phyloP scores from a whole-genome alignment of 2,797 vertebrate species.

The Pangasius sanitwongsei region DNA sequence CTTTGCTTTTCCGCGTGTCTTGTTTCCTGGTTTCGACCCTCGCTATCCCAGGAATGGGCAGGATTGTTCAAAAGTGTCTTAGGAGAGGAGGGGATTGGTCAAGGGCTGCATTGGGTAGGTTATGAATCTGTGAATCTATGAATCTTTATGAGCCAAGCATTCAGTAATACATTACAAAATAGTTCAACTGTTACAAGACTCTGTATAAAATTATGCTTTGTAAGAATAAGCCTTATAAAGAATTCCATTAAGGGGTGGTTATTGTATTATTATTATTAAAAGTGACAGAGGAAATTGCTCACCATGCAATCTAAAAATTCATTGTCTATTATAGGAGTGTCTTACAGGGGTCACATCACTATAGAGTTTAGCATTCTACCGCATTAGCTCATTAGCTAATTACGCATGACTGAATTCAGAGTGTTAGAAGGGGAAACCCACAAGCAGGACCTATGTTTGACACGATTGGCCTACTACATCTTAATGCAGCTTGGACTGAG shows the following conservation, averaged over 20 bases:
- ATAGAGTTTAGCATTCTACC: not conserved
- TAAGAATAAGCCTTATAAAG: not conserved
- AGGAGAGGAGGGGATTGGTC: not conserved
- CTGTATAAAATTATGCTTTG: not conserved
- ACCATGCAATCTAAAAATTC: not conserved
- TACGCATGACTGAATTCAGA: not conserved
- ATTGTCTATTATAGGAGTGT: not conserved
- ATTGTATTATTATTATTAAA: not conserved
- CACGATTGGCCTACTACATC: no score
- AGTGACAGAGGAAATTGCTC: not conserved
- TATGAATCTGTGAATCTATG: conserved; percentile 3
- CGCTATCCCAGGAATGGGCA: not conserved
- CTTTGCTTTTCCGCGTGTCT: not conserved
- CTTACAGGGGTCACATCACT: not conserved
- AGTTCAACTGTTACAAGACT: not conserved
- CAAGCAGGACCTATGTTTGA: not conserved
- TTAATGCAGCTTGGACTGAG: no score
- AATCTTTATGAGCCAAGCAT: conserved; percentile 1
- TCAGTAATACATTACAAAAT: not conserved
- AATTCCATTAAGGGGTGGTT: not conserved
- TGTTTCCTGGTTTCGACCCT: not conserved
- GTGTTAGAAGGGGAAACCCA: not conserved
- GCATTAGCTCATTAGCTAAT: not conserved
- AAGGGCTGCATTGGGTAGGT: not conserved
- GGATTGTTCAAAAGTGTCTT: not conserved